Percentiles rank a stretch among this genome's conserved stretches.
These are phyloP conservation scores for Proisotoma minuta DNA, from an alignment of 2,888 invertebrate species.

Conservation along the genomic window DNA sequence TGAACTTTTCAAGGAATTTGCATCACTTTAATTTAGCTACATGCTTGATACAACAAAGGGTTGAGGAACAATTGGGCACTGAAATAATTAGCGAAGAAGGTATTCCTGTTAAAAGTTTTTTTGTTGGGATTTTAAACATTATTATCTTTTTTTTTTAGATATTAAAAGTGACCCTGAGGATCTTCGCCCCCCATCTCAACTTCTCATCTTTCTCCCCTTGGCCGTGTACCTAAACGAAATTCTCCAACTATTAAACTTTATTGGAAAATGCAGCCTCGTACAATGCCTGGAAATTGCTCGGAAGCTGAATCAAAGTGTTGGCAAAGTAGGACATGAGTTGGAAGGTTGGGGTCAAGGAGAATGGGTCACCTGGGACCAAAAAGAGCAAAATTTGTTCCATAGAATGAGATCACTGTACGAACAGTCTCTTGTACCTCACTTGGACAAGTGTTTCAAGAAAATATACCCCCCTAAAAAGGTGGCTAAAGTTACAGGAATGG, in stretches of 20 bases:
- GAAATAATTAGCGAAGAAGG: neutral
- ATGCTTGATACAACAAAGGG: slow-evolving; percentile 25
- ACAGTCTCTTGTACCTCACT: slow-evolving; percentile 44
- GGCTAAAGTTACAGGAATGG: slow-evolving; percentile 36
- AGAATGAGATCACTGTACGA: slow-evolving; percentile 42
- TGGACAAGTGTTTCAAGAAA: slow-evolving; percentile 42
- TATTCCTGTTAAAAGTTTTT: neutral
- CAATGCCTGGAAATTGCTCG: slow-evolving; percentile 31
- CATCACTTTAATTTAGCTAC: slow-evolving; percentile 42
- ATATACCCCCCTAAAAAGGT: slow-evolving; percentile 41
- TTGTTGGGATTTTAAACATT: neutral
- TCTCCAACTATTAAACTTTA: slow-evolving; percentile 37
- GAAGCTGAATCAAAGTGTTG: slow-evolving; percentile 38
- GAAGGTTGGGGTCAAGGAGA: slow-evolving; percentile 43
- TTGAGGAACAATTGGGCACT: slow-evolving; percentile 22
- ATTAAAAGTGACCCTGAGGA: slow-evolving; percentile 16
- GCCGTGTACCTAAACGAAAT: slow-evolving; percentile 44
- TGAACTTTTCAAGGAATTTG: slow-evolving; percentile 40
- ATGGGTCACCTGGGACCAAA: slow-evolving; percentile 44
- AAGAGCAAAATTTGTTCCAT: slow-evolving; percentile 42
- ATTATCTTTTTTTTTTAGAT: neutral
- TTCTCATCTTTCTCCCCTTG: slow-evolving; percentile 38
- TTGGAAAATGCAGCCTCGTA: slow-evolving; percentile 39
- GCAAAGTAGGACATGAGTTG: slow-evolving; percentile 39
- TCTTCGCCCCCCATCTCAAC: slow-evolving; percentile 37